These are phyloP conservation scores for Hydropsyche betteni DNA, from an alignment of 2,888 invertebrate species.

Conservation along the genomic window DNA sequence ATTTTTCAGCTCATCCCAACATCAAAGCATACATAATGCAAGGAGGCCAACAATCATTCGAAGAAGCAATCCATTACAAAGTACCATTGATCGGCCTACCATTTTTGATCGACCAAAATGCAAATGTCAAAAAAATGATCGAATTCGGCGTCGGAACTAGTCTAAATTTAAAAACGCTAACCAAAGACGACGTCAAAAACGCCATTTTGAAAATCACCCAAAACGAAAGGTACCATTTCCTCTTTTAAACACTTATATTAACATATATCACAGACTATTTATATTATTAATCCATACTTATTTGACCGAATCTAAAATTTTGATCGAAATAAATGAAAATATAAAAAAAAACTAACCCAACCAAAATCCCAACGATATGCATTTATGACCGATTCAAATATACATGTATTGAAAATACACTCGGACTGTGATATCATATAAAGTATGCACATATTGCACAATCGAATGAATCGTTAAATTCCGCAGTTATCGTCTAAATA, in stretches of 20 bases:
- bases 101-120: conserved; percentile 45
- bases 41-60: conserved; percentile 50
- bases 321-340: background rate
- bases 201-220: conserved; percentile 15
- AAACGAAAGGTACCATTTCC: background rate
- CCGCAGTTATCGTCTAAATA: conserved; percentile 53
- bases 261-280: background rate
- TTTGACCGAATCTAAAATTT: background rate
- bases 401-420: no score
- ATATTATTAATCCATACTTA: no score
- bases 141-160: conserved; percentile 16
- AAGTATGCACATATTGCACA: no score
- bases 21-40: conserved; percentile 48
- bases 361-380: no score
- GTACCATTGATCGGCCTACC: conserved; percentile 50
- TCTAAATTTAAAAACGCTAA: conserved; percentile 12
- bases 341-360: background rate
- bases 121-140: conserved; percentile 42
- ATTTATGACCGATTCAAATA: no score
- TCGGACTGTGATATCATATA: no score
- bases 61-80: conserved; percentile 47
- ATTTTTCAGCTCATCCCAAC: conserved; percentile 47
- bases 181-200: conserved; percentile 29
- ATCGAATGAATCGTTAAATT: no score
- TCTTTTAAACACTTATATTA: background rate